Evolutionary conservation across 2,113 vertebrate genomes (phyloP).

Genomic region (Ptilonorhynchus violaceus): DNA sequence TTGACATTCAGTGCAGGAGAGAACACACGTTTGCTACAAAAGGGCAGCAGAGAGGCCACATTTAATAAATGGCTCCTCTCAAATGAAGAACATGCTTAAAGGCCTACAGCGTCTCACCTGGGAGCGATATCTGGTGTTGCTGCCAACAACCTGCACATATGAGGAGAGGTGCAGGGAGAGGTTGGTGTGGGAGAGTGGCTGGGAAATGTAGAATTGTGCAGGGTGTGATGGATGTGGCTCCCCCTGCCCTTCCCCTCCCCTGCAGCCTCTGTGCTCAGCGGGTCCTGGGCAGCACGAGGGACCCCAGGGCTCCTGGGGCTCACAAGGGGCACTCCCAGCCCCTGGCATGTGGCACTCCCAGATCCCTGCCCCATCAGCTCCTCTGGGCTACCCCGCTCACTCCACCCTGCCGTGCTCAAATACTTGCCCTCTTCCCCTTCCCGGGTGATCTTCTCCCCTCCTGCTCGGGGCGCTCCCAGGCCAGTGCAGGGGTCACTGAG

Average conservation of each 20-base stretch:
- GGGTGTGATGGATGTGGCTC: not conserved
- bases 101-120: not conserved
- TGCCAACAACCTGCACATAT: not conserved
- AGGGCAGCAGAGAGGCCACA: not conserved
- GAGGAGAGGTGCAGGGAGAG: not conserved
- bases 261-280: not conserved
- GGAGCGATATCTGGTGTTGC: not conserved
- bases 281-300: not conserved
- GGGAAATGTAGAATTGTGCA: not conserved
- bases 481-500: not conserved
- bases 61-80: not conserved
- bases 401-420: not conserved
- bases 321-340: not conserved
- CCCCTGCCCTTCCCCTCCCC: not conserved
- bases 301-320: not conserved
- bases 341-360: not conserved
- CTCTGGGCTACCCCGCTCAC: not conserved
- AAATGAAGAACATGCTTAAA: not conserved
- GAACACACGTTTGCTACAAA: not conserved
- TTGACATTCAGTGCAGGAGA: not conserved
- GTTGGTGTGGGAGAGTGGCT: not conserved
- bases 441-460: not conserved
- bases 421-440: not conserved
- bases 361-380: not conserved
- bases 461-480: rapidly evolving